These are phyloP conservation scores for Maccullochella peelii DNA, from an alignment of 2,113 vertebrate genomes.

Conservation along the genomic window DNA sequence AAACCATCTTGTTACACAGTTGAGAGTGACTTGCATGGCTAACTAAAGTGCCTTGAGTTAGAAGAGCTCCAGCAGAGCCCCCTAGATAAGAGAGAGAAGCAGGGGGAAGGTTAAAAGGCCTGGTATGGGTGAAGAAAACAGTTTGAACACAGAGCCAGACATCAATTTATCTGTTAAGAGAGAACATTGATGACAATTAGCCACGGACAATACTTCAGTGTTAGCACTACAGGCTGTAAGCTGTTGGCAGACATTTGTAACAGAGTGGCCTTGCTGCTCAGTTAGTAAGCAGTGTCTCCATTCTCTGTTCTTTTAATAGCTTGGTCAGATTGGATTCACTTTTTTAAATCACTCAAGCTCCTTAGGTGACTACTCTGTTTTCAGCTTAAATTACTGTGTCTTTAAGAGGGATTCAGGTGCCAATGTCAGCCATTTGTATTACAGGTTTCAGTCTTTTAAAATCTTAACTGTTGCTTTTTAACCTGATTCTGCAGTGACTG, in stretches of 20 bases:
- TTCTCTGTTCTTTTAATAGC: conserved; percentile 78
- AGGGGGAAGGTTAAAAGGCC: conserved; percentile 39
- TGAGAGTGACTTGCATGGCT: conserved; percentile 47
- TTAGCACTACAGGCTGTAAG: conserved; percentile 43
- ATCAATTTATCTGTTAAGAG: conserved; percentile 26
- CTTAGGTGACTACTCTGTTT: conserved; percentile 61
- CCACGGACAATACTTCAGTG: conserved; percentile 36
- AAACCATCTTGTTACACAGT: conserved; percentile 65
- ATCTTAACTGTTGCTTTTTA: background rate
- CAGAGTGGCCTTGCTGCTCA: conserved; percentile 38
- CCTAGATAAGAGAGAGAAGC: conserved; percentile 30
- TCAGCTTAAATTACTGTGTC: conserved; percentile 35
- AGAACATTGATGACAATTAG: conserved; percentile 61
- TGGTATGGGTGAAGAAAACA: conserved; percentile 26
- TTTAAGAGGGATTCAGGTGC: conserved; percentile 36
- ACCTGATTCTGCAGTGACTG: background rate
- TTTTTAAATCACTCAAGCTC: conserved; percentile 69
- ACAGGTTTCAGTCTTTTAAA: background rate
- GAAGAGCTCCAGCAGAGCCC: conserved; percentile 41
- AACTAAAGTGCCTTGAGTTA: conserved; percentile 52
- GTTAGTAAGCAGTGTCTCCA: conserved; percentile 36
- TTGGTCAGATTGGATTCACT: conserved; percentile 76
- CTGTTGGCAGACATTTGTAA: conserved; percentile 60
- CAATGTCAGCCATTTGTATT: background rate
- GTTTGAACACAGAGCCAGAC: conserved; percentile 40